A percentile compares a stretch with the other conserved stretches of the same genome.
Evolutionary conservation across 2,797 vertebrate genomes (phyloP).

Genomic region (Oreonectes daqikongensis): DNA sequence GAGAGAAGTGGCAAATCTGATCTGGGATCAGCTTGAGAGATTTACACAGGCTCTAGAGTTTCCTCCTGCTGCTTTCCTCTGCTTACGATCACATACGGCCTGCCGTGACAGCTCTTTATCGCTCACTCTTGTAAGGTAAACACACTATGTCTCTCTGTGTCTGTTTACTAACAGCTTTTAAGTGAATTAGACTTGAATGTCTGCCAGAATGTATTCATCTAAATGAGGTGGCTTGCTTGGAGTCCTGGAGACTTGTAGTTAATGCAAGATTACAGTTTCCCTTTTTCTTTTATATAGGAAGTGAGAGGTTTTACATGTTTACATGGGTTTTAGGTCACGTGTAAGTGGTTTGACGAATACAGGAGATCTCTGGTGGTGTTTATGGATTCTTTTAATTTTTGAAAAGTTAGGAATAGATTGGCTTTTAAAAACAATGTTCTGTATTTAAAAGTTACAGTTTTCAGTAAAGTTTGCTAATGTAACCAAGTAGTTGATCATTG

Average conservation of each 20-base stretch:
- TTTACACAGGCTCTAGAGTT: slow-evolving; percentile 17
- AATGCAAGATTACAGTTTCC: slow-evolving; percentile 24
- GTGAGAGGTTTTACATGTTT: background rate
- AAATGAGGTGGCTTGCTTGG: background rate
- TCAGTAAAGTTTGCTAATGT: background rate
- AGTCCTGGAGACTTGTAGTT: slow-evolving; percentile 20
- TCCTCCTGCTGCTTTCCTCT: slow-evolving; percentile 35
- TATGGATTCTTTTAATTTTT: background rate
- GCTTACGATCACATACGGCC: slow-evolving; percentile 14
- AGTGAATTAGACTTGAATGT: slow-evolving; percentile 39
- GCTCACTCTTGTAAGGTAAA: slow-evolving; percentile 50
- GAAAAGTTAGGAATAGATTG: background rate
- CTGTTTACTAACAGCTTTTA: slow-evolving; percentile 47
- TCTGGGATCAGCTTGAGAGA: slow-evolving; percentile 39
- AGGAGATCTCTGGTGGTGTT: too few relatives aligned
- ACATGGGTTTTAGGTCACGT: too few relatives aligned
- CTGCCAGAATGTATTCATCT: slow-evolving; percentile 14
- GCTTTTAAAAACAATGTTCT: background rate
- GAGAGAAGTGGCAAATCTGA: slow-evolving; percentile 38
- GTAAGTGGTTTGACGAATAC: too few relatives aligned
- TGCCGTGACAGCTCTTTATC: background rate
- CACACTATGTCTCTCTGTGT: slow-evolving; percentile 16
- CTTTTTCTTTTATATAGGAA: background rate
- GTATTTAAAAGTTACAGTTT: background rate
- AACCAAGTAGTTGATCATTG: slow-evolving; percentile 17